Conservation (phyloP, 1,140 invertebrate species). For the Drosophila sechellia region DNA sequence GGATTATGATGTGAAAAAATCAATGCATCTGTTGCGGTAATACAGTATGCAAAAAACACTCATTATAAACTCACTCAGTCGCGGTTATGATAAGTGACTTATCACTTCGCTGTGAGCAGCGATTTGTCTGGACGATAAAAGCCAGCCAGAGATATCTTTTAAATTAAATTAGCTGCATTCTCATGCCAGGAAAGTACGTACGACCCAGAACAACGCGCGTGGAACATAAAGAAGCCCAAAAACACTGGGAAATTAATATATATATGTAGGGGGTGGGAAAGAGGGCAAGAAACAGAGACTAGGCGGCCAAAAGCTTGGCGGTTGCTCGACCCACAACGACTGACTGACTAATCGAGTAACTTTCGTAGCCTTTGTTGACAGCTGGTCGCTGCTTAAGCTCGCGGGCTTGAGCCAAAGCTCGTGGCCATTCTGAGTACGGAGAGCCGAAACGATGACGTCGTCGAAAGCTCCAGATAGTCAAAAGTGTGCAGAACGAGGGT, state of each 20-base stretch:
- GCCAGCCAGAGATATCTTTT: conserved; percentile 23
- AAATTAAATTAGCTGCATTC: conserved; percentile 66
- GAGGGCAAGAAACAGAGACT: background rate
- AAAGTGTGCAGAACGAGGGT: conserved; percentile 12
- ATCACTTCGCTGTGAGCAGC: background rate
- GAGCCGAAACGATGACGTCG: conserved; percentile 2
- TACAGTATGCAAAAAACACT: conserved; percentile 8
- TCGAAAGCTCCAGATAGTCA: conserved; percentile 13
- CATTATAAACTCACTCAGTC: conserved; percentile 8
- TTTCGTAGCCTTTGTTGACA: conserved; percentile 42
- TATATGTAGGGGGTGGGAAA: background rate
- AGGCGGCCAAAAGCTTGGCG: conserved; percentile 16
- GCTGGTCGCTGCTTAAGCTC: conserved; percentile 16
- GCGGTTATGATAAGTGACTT: conserved; percentile 32
- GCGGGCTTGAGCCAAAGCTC: conserved; percentile 28
- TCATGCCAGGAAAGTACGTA: conserved; percentile 22
- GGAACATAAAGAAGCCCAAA: conserved; percentile 32
- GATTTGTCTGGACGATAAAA: conserved; percentile 12
- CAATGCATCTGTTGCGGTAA: conserved; percentile 46
- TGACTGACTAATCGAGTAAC: conserved; percentile 49
- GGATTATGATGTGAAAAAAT: conserved; percentile 45
- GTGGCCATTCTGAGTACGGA: background rate
- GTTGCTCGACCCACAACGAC: conserved; percentile 27
- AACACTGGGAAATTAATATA: background rate
- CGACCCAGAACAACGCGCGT: conserved; percentile 46